Evolutionary conservation across 2,888 invertebrate species (phyloP), one percentile per base, ranked within the genome.

Genomic region (Teleiodes luculella): DNA sequence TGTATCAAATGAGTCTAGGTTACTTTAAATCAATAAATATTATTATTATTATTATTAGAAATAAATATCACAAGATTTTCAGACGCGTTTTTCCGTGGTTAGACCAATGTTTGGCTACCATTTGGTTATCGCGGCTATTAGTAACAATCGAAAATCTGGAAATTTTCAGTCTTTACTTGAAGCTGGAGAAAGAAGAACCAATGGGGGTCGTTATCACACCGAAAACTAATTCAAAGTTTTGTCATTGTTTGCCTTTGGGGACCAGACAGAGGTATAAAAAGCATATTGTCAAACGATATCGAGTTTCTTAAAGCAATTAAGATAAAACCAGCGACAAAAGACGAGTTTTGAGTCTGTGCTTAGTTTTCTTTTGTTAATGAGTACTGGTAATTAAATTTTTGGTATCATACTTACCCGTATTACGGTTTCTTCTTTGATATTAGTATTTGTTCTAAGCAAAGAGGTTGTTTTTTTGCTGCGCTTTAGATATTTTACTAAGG

Each of bases 261-360:
- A 76, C 70, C 67, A 66, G 70, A 72, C 70, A 70, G 63, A 75
- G 73, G 79, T 78, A 84, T 84, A 85, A 86, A 86, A 86, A 86
- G 80, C 83, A 83, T 83, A 83, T 82, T 86, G 85, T 86, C 83
- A 80, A 76, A 81, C 83, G 86, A 83, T 85, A 86, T 85, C 80
- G 83, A 86, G 83, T 86, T 87, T 85, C 86, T 82, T 80, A 75
- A 84, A 86, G 85, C 84, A 85, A 86, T 88, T 87, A 86, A 85
- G 86, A 86, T 86, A 86, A 86, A 84, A 80, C 80, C 77, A 76
- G 74, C 71, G 80, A 82, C 84, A 83, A 85, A 83, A 74, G 80
- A 75, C 76, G n/a, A 43, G 28, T 28, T 41, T 71, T 69, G 68
- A 74, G 72, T 76, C 77, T 63, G 71, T 67, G 62, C 67, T 68